A percentile compares a stretch with the other conserved stretches of the same genome.
Evolutionary conservation across 2,888 invertebrate genomes (phyloP).

Genomic region (Trichopria drosophilae): DNA sequence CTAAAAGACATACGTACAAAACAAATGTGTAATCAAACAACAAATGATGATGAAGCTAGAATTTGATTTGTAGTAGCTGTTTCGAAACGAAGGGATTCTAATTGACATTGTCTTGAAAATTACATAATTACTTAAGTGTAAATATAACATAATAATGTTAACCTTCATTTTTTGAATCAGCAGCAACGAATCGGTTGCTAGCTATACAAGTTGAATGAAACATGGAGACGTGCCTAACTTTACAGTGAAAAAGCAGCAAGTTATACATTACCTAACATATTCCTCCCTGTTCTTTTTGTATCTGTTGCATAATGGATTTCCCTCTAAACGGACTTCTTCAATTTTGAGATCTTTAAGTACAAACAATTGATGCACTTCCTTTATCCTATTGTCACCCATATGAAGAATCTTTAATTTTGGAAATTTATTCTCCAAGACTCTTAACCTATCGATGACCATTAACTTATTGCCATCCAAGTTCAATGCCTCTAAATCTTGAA

Average conservation of each 20-base stretch:
- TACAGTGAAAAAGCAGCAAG: slow-evolving; percentile 1
- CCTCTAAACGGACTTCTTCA: slow-evolving; percentile 75
- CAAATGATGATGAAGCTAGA: too few species aligned
- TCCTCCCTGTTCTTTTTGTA: slow-evolving; percentile 71
- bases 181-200: background rate
- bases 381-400: slow-evolving; percentile 79
- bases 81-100: too few species aligned
- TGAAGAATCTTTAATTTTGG: slow-evolving; percentile 78
- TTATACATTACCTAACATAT: slow-evolving; percentile 78
- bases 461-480: slow-evolving; percentile 82
- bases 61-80: too few species aligned
- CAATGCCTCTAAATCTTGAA: slow-evolving; percentile 79
- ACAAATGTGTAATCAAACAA: too few species aligned
- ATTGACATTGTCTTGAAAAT: too few species aligned
- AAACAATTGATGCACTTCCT: slow-evolving; percentile 68
- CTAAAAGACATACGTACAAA: too few species aligned
- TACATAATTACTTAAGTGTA: background rate
- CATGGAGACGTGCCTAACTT: background rate
- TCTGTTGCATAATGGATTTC: slow-evolving; percentile 79
- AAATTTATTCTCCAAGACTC: slow-evolving; percentile 67
- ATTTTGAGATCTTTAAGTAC: slow-evolving; percentile 71
- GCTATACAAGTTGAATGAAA: background rate
- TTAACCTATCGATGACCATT: slow-evolving; percentile 69
- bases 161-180: background rate
- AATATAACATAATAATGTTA: background rate